Base-by-base conservation (phyloP, 92 coral and sea anemone genomes). In the Micromussa lordhowensis region DNA sequence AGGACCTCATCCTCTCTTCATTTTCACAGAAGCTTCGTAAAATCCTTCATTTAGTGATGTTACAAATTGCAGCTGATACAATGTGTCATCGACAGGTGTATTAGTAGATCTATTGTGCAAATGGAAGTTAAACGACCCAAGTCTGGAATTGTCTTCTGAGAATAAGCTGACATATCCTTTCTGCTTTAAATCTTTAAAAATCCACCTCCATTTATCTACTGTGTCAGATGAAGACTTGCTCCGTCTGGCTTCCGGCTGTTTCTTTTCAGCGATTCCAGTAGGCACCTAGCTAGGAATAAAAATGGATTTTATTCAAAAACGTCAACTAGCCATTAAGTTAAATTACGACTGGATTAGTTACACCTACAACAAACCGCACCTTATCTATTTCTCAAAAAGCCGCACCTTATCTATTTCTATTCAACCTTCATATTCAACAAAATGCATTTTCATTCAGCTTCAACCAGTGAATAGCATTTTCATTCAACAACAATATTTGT, bases 141-240 rank as follows among this genome's bases (percentile, higher is more conserved):
- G 51, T 13, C 61, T 86, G 3, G 96, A 94, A 34, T 87, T 80
- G 71, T 96, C 98, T 66, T 96, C 98, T n/a, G 90, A 87, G 71
- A 78, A 94, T 89, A 96, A 69, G 5, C 96, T 96, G 3, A 63
- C 96, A 51, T 94, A 96, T 31, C 98, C 98, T 34, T 83, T 79
- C 14, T 91, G 58, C 49, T 83, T 82, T 35, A 85, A 94, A 54
- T 93, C 91, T 82, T 75, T 89, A 55, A 93, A 93, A 34, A 95
- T 77, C 98, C 98, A 95, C 17, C 85, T 64, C 96, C 96, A 95
- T 29, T 86, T 84, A 80, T 95, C 98, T 10, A 95, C 96, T 32
- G 91, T 40, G 75, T 88, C 30, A 96, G 81, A 61, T 81, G 74
- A 85, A 53, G 64, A 79, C 81, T 75, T 82, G 48, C 86, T 69